Conservation (phyloP, 2,797 vertebrate species). For the Anguilla anguilla region DNA sequence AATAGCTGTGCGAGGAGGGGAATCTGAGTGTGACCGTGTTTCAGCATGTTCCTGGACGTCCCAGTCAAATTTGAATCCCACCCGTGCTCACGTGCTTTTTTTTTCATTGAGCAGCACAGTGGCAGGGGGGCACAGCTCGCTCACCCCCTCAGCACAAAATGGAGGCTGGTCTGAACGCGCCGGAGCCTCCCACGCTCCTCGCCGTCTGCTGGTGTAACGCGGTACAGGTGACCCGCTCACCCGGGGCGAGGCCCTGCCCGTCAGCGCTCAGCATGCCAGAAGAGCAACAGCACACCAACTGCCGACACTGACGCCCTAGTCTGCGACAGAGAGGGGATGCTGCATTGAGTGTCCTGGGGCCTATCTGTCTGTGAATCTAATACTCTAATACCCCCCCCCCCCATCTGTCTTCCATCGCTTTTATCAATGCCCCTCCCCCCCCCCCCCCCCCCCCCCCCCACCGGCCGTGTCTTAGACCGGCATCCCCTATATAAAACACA, state of each 20-base stretch:
- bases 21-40: background rate
- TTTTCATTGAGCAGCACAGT: background rate
- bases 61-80: background rate
- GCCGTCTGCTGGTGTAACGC: background rate
- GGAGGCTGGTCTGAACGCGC: background rate
- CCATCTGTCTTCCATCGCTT: background rate
- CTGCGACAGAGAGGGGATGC: background rate
- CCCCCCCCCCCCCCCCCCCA: background rate
- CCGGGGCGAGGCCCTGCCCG: background rate
- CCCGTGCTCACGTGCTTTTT: background rate
- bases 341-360: background rate
- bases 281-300: background rate
- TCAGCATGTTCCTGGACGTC: background rate
- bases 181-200: background rate
- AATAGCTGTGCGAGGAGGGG: background rate
- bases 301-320: background rate
- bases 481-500: background rate
- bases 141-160: background rate
- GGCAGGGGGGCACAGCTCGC: background rate
- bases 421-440: background rate
- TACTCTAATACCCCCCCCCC: background rate
- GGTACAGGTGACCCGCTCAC: background rate
- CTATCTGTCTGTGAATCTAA: background rate
- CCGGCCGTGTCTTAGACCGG: background rate
- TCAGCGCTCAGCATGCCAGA: background rate